A percentile compares a stretch with the other conserved stretches of the same genome.
Evolutionary conservation across 2,113 vertebrate species (phyloP).

Genomic region (Microtus ochrogaster): DNA sequence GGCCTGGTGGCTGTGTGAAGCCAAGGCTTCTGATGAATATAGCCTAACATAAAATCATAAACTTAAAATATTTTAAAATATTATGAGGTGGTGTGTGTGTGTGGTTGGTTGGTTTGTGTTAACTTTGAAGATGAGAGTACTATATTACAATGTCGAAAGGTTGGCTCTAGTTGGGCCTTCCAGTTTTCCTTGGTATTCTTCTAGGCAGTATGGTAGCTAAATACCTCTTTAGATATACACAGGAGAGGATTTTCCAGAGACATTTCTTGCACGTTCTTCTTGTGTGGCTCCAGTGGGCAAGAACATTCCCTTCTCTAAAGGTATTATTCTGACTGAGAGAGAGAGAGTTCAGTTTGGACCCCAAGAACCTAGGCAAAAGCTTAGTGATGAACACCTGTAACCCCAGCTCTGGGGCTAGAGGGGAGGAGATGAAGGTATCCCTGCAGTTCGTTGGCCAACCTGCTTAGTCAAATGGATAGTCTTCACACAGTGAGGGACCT

Average conservation of each 20-base stretch:
- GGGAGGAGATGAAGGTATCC: neutral
- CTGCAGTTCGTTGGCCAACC: too few species aligned
- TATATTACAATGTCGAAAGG: neutral
- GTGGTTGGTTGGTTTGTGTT: neutral
- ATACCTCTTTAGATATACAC: neutral
- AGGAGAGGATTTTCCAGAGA: neutral
- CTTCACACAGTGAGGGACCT: neutral
- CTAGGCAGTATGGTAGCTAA: too few species aligned
- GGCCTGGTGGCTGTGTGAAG: neutral
- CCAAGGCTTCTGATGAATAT: neutral
- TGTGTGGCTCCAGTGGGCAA: too few species aligned
- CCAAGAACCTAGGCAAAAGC: neutral
- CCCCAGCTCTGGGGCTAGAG: fast-evolving
- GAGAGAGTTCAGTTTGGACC: neutral
- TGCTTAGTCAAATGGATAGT: too few species aligned
- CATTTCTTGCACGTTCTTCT: neutral
- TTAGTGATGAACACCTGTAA: neutral
- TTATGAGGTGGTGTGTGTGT: neutral
- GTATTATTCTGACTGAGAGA: neutral
- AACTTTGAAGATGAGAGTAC: neutral
- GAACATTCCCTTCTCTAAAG: neutral
- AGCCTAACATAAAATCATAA: neutral
- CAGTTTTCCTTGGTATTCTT: too few species aligned
- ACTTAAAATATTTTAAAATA: neutral
- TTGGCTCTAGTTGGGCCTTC: neutral